Conservation (phyloP, 92 coral and sea anemone genomes). For the Palythoa heliodiscus region DNA sequence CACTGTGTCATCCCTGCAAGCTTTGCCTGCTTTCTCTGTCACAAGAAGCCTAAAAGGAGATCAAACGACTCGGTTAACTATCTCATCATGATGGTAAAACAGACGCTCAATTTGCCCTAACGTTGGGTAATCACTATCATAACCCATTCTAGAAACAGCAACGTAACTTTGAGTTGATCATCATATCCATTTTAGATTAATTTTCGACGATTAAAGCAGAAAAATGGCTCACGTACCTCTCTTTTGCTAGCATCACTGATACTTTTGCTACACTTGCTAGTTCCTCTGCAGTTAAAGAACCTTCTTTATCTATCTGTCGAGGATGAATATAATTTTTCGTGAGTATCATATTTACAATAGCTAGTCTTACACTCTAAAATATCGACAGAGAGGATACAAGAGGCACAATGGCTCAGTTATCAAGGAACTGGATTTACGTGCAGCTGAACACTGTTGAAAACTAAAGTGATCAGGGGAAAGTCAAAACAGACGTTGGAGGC, state of each 20-base stretch:
- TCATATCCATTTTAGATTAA: no score
- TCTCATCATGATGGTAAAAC: background rate
- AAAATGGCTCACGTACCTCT: slow-evolving; percentile 63
- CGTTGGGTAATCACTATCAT: no score
- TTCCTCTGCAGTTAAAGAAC: slow-evolving; percentile 91
- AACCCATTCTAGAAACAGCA: background rate
- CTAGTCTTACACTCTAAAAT: no score
- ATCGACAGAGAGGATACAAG: no score
- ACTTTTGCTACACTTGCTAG: slow-evolving; percentile 72
- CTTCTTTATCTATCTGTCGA: slow-evolving; percentile 76
- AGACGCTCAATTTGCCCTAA: background rate
- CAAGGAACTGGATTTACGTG: no score
- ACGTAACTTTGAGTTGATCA: background rate
- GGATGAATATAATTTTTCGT: background rate
- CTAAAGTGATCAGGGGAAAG: no score
- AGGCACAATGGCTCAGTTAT: no score
- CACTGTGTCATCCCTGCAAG: slow-evolving; percentile 96
- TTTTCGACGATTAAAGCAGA: background rate
- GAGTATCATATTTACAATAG: background rate
- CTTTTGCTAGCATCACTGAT: slow-evolving; percentile 97
- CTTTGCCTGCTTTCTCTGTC: slow-evolving; percentile 98
- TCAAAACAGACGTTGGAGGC: no score
- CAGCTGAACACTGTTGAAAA: no score
- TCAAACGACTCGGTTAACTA: background rate
- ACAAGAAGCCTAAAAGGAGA: slow-evolving; percentile 72